Evolutionary conservation across 2,888 invertebrate species (phyloP).

Genomic region (Neoitamus cyanurus): DNA sequence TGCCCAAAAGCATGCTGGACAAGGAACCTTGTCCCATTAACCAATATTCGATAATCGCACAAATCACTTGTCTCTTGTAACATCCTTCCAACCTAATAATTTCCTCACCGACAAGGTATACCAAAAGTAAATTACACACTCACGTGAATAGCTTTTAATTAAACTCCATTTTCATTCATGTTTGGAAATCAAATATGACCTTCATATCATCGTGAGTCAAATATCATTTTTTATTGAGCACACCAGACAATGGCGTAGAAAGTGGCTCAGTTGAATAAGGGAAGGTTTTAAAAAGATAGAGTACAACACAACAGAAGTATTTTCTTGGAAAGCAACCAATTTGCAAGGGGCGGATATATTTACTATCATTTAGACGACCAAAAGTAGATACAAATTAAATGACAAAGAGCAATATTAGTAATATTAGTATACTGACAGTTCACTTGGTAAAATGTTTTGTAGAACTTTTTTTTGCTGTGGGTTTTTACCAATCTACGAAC

Average conservation of each 20-base stretch:
- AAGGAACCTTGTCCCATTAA: no score
- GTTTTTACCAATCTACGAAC: background rate
- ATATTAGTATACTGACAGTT: background rate
- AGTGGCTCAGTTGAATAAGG: background rate
- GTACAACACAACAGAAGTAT: slow-evolving; percentile 11
- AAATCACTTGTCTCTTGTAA: background rate
- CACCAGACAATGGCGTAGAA: background rate
- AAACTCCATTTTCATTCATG: background rate
- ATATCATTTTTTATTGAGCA: background rate
- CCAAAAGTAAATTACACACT: background rate
- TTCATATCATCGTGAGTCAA: background rate
- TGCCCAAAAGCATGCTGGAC: no score
- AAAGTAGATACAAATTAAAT: background rate
- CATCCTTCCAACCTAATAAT: background rate
- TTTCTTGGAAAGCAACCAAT: background rate
- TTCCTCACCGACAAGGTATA: background rate
- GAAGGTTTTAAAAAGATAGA: background rate
- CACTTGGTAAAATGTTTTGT: slow-evolving; percentile 10
- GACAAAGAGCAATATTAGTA: slow-evolving; percentile 28
- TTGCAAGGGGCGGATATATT: background rate
- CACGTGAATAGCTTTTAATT: background rate
- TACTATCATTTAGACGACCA: slow-evolving; percentile 13
- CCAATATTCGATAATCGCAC: no score
- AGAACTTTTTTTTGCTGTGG: background rate
- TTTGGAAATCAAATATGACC: background rate